Evolutionary conservation across 2,888 invertebrate genomes (phyloP), one percentile per base, ranked within the genome.

Genomic region (Cantharis rufa): DNA sequence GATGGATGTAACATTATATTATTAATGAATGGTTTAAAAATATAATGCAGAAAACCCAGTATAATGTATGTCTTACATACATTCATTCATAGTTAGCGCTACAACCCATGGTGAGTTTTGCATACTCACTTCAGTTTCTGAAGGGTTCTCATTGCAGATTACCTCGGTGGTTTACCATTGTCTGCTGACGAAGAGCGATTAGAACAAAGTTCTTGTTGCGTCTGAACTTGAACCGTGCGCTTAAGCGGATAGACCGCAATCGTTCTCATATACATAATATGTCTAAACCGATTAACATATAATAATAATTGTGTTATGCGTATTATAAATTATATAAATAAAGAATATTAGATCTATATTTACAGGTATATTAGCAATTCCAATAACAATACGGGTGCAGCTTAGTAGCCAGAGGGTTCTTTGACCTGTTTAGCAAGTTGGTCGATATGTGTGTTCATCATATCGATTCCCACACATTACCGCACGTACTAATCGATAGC

Each of bases 371-470:
- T 82, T 82, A 83, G 82, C 83, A 82, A 83, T 83, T 82, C 82
- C 84, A 84, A 83, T 83, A 81, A 81, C 80, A 79, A 78, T 66
- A 74, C 76, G 81, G 76, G 79, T 80, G 80, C 80, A 81, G 77
- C 79, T 80, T 79, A 78, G 81, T 84, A 82, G 82, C 83, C 82
- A 82, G 79, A 80, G 80, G 84, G 85, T 84, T 85, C 85, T 82
- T 85, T 85, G 85, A 85, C 84, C 85, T 78, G 85, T 85, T 85
- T 85, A 83, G 83, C 84, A 84, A 83, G 82, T 83, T 83, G 81
- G 83, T 83, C 82, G 81, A 82, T 82, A 82, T 82, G 82, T 82
- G 80, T 81, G 80, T 82, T 82, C 82, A 82, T 82, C 82, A 80
- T 73, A 80, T 79, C 79, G 80, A 82, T 84, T 84, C 83, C 84